These are phyloP conservation scores for Xyrauchen texanus DNA, from an alignment of 2,113 vertebrate species.

Conservation along the genomic window DNA sequence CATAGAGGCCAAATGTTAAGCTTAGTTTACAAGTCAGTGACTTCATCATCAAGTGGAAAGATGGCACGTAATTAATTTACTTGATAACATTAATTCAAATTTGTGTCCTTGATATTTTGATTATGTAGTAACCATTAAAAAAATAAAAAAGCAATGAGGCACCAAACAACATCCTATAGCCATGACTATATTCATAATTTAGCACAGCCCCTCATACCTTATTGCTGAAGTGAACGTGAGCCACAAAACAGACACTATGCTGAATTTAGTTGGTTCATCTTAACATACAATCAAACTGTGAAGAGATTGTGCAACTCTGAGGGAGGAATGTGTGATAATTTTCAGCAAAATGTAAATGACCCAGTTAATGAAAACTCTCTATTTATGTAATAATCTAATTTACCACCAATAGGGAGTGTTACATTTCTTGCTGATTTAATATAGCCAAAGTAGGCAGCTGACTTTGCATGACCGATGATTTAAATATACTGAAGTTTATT, in stretches of 20 bases:
- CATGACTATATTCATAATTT: too few species aligned
- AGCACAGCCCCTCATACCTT: too few species aligned
- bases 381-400: constrained; percentile 6
- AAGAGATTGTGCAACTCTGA: not conserved
- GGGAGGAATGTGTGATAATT: too few species aligned
- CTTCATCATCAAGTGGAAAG: too few species aligned
- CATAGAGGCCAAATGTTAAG: too few species aligned
- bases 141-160: too few species aligned
- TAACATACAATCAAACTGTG: not conserved
- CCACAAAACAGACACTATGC: not conserved
- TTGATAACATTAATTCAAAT: too few species aligned
- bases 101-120: too few species aligned
- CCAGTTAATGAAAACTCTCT: not conserved
- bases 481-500: not conserved
- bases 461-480: constrained; percentile 6
- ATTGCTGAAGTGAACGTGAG: not conserved
- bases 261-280: not conserved
- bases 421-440: constrained; percentile 2
- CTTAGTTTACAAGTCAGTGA: too few species aligned
- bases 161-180: too few species aligned
- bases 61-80: too few species aligned
- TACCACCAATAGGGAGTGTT: not conserved
- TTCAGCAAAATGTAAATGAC: constrained; percentile 13
- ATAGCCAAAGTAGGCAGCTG: not conserved
- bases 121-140: too few species aligned